phyloP scores from a whole-genome alignment of 2,888 invertebrate genomes.

The Drosophila longiperda region DNA sequence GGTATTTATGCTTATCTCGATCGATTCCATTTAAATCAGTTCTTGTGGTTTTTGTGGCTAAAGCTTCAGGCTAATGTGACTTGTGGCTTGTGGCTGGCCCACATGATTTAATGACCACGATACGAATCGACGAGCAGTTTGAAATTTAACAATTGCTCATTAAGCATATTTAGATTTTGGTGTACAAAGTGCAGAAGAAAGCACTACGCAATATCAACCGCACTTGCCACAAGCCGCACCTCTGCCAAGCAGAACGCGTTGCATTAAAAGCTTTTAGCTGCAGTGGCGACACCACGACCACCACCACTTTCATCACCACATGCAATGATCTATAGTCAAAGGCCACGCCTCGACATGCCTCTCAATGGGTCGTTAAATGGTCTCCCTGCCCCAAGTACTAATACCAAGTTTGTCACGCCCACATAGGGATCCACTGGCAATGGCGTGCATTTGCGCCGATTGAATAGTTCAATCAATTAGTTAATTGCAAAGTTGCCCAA shows the following conservation, averaged over 20 bases:
- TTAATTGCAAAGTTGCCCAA: slow-evolving; percentile 67
- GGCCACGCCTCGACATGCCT: slow-evolving; percentile 28
- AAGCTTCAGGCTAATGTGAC: slow-evolving; percentile 11
- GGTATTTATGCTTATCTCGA: not conserved
- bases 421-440: slow-evolving; percentile 24
- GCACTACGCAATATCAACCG: not conserved
- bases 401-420: slow-evolving; percentile 57
- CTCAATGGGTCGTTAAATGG: slow-evolving; percentile 38
- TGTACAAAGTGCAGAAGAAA: not conserved
- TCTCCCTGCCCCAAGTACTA: slow-evolving; percentile 49
- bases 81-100: slow-evolving; percentile 4
- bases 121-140: slow-evolving; percentile 11
- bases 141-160: slow-evolving; percentile 34
- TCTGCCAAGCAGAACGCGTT: slow-evolving; percentile 23
- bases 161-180: slow-evolving; percentile 46
- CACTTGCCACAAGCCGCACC: slow-evolving; percentile 27
- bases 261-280: slow-evolving; percentile 72
- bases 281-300: slow-evolving; percentile 7
- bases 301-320: slow-evolving; percentile 27
- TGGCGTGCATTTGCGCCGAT: slow-evolving; percentile 62
- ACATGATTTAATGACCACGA: slow-evolving; percentile 30
- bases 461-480: slow-evolving; percentile 81
- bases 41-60: not conserved
- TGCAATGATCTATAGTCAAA: slow-evolving; percentile 46
- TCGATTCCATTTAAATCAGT: not conserved